A percentile compares a stretch with the other conserved stretches of the same genome.
Conservation (phyloP, 2,113 vertebrate genomes). For the Paralichthys olivaceus region DNA sequence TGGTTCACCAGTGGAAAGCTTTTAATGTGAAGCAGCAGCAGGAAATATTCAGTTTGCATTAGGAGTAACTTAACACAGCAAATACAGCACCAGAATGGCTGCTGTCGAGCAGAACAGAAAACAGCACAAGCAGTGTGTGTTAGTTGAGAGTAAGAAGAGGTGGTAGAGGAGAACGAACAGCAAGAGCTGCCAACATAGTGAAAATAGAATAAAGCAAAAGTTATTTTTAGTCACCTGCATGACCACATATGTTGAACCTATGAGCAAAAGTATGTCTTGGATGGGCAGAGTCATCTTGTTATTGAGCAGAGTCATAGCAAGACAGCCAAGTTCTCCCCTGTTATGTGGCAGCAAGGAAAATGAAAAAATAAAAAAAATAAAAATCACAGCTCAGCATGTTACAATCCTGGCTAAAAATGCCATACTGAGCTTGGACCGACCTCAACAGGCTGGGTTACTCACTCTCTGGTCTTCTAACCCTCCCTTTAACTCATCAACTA, state of each 20-base stretch:
- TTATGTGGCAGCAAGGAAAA: neutral
- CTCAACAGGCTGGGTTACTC: neutral
- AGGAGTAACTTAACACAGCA: conserved; percentile 14
- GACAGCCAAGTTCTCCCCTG: neutral
- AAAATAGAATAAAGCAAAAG: neutral
- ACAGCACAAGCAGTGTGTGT: neutral
- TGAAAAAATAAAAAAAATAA: neutral
- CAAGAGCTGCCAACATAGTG: neutral
- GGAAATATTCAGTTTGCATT: conserved; percentile 30
- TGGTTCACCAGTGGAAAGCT: conserved; percentile 33
- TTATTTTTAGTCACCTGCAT: neutral
- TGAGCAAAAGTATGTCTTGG: neutral
- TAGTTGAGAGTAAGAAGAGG: neutral
- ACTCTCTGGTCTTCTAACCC: too few relatives aligned
- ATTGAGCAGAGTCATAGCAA: neutral
- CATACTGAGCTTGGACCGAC: neutral
- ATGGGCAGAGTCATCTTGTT: neutral
- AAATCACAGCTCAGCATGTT: conserved; percentile 1
- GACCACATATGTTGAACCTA: neutral
- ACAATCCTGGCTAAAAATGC: neutral
- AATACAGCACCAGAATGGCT: neutral
- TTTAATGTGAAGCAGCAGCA: conserved; percentile 33
- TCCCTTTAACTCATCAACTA: neutral
- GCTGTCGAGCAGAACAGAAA: neutral
- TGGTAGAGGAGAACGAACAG: neutral